Base-by-base conservation (phyloP, 2,797 vertebrate genomes). In the Cyprinodon diabolis region DNA sequence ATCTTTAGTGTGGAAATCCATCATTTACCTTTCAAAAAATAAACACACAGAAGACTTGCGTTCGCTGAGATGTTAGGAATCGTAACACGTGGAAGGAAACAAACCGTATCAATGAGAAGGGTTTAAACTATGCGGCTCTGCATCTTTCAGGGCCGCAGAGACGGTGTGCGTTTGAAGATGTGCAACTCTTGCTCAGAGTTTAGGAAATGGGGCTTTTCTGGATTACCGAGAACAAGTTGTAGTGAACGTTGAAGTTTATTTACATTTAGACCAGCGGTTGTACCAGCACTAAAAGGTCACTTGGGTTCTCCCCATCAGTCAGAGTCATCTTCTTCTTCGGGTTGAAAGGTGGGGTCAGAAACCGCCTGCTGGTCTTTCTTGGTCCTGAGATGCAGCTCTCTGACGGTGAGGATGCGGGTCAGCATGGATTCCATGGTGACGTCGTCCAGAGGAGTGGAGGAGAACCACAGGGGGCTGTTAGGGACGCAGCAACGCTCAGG, bases 391-490 rank as follows among this genome's bases (percentile, higher is more conserved):
- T 99, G 97, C 85, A 99, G 93, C 92, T 99, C 97, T 87, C 97
- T 93, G 90, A 99, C 96, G 72, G 96, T 96, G 74, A 99, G 96
- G 90, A 99, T 98, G 68, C 98, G 95, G 9, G 94, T 97, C 83
- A 99, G 94, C 98, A 99, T 99, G 94, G 95, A 95, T 89, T 98
- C 97, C 96, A 99, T 94, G 85, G 96, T 97, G 82, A 81, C 89
- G 49, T 96, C 95, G 19, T 98, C 97, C 90, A 99, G 95, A 4
- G 97, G 93, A 65, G 94, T 91, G 35, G 96, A 96, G 84, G 97
- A 98, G 89, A 97, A 99, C 98, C 98, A 99, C 93, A 98, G 94
- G 19, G 98, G 98, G 89, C 98, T 99, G 85, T 97, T 98, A 77
- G 98, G 97, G n/a, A 99, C 96, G 74, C 98, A 99, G 83, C 96